A percentile compares a stretch with the other conserved stretches of the same genome.
Conservation (phyloP, 2,888 invertebrate species). For the Drosophila cognata region DNA sequence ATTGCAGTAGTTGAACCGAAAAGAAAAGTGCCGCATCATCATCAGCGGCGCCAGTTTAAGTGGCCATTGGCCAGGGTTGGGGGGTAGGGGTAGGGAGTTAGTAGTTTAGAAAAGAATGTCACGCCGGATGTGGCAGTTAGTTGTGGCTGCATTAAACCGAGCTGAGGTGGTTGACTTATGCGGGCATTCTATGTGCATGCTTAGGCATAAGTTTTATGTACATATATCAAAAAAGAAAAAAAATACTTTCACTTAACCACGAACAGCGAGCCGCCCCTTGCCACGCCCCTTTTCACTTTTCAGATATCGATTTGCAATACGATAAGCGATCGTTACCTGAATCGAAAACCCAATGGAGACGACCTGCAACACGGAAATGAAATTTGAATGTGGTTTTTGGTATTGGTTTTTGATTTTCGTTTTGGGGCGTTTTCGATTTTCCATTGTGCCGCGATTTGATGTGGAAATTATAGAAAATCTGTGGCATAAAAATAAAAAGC, state of each 20-base stretch:
- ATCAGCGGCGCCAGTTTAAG: slow-evolving; percentile 39
- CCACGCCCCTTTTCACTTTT: slow-evolving; percentile 46
- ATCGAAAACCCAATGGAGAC: slow-evolving; percentile 15
- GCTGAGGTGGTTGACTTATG: slow-evolving; percentile 59
- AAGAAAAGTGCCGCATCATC: slow-evolving; percentile 56
- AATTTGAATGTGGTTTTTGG: slow-evolving; percentile 68
- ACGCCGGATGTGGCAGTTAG: slow-evolving; percentile 68
- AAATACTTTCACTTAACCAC: slow-evolving; percentile 49
- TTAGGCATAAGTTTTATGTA: background rate
- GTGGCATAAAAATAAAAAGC: slow-evolving; percentile 50
- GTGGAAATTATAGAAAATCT: slow-evolving; percentile 74
- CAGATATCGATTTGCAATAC: slow-evolving; percentile 65
- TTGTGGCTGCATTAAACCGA: slow-evolving; percentile 26
- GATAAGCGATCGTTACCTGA: slow-evolving; percentile 74
- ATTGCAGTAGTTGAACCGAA: slow-evolving; percentile 38
- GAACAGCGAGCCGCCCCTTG: slow-evolving; percentile 15
- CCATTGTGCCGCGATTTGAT: slow-evolving; percentile 64
- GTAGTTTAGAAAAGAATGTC: slow-evolving; percentile 47
- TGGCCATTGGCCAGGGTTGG: slow-evolving; percentile 18
- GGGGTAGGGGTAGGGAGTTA: background rate
- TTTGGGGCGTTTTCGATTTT: slow-evolving; percentile 56
- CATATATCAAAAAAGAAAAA: background rate
- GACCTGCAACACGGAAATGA: slow-evolving; percentile 63
- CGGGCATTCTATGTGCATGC: slow-evolving; percentile 38
- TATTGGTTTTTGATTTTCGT: background rate